Evolutionary conservation across 2,113 vertebrate species (phyloP).

Genomic region (Erythrocebus patas): DNA sequence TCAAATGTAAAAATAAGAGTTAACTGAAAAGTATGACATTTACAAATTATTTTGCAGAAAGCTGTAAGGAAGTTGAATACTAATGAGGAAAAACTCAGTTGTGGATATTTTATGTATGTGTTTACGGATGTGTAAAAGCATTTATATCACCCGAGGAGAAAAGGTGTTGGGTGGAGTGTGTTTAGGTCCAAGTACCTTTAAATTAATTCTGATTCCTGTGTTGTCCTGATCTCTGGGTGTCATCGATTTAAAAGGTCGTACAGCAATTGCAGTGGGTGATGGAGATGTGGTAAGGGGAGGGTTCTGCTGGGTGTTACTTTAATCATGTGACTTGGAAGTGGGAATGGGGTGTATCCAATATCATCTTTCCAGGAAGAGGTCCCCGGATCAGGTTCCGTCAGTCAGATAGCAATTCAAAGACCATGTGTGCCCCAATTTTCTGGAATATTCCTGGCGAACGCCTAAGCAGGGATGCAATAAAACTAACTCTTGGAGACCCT

Average conservation of each 20-base stretch:
- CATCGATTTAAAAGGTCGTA: no score
- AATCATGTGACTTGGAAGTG: fast-evolving
- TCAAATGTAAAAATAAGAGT: background rate
- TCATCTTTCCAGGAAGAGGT: background rate
- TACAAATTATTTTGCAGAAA: background rate
- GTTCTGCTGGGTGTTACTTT: fast-evolving
- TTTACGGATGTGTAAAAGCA: background rate
- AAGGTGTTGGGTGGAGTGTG: no score
- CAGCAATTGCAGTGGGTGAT: fast-evolving
- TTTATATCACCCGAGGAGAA: background rate
- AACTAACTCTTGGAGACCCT: background rate
- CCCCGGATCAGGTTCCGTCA: background rate
- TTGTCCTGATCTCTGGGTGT: background rate
- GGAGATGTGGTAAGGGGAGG: fast-evolving
- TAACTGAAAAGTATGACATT: background rate
- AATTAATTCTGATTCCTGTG: background rate
- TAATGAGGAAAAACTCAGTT: no score
- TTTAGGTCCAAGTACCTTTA: background rate
- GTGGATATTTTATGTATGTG: background rate
- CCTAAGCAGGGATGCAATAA: background rate
- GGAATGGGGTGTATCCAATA: fast-evolving
- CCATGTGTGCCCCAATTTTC: fast-evolving
- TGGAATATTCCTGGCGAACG: fast-evolving
- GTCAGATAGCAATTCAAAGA: fast-evolving
- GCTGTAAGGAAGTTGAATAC: fast-evolving